Conservation (phyloP, 1,140 invertebrate species). For the Calliopsis andreniformis region DNA sequence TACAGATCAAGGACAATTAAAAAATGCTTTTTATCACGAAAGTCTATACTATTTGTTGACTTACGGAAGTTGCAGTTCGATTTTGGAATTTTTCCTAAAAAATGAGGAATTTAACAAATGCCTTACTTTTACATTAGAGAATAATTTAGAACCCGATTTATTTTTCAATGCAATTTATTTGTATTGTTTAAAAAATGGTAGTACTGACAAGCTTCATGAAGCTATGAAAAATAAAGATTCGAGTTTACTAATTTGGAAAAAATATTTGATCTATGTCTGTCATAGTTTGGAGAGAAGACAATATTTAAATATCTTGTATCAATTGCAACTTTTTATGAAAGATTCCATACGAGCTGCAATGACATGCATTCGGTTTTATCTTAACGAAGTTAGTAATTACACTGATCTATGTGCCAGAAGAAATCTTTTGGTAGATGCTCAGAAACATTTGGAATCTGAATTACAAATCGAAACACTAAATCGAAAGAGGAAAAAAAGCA, state of each 20-base stretch:
- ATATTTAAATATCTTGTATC: slow-evolving; percentile 85
- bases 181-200: slow-evolving; percentile 84
- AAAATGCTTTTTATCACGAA: slow-evolving; percentile 85
- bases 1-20: slow-evolving; percentile 74
- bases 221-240: slow-evolving; percentile 84
- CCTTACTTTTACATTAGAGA: slow-evolving; percentile 85
- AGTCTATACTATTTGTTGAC: slow-evolving; percentile 87
- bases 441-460: slow-evolving; percentile 84
- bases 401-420: slow-evolving; percentile 82
- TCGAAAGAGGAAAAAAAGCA: slow-evolving; percentile 73
- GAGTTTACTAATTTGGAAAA: slow-evolving; percentile 85
- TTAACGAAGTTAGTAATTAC: slow-evolving; percentile 82
- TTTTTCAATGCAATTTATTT: slow-evolving; percentile 88
- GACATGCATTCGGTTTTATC: slow-evolving; percentile 88
- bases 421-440: slow-evolving; percentile 83
- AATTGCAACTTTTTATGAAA: slow-evolving; percentile 85
- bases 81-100: slow-evolving; percentile 87
- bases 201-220: slow-evolving; percentile 83
- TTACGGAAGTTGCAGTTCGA: slow-evolving; percentile 86
- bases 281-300: slow-evolving; percentile 85
- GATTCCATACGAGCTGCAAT: slow-evolving; percentile 88
- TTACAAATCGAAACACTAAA: slow-evolving; percentile 70
- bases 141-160: slow-evolving; percentile 84
- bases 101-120: slow-evolving; percentile 84
- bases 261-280: slow-evolving; percentile 86